Evolutionary conservation across 2,113 vertebrate genomes (phyloP).

Genomic region (Lathamus discolor): DNA sequence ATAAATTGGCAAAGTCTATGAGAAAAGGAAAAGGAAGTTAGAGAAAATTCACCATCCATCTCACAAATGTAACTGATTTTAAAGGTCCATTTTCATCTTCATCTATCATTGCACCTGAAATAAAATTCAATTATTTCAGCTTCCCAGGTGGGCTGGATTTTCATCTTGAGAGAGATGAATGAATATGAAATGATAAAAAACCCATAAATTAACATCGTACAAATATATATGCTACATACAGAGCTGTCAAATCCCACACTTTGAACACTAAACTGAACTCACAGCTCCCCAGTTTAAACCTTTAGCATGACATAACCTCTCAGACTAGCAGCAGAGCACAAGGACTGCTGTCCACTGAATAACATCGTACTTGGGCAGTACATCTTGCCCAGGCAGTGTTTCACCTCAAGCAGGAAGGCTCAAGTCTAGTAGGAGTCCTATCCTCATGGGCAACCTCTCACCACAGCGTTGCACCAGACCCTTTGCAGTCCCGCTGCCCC

Average conservation of each 20-base stretch:
- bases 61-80: neutral
- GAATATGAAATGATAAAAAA: neutral
- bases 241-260: neutral
- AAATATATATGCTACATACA: neutral
- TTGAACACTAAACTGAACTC: neutral
- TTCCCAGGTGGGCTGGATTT: neutral
- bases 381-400: neutral
- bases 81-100: neutral
- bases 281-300: neutral
- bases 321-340: neutral
- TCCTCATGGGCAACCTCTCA: neutral
- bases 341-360: neutral
- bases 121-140: constrained; percentile 1
- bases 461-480: neutral
- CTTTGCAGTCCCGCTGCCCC: accelerated
- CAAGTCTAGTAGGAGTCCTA: neutral
- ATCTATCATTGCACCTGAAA: neutral
- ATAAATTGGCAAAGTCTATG: neutral
- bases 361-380: neutral
- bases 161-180: neutral
- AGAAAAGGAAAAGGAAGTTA: neutral
- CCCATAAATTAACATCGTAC: neutral
- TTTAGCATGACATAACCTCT: neutral
- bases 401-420: neutral
- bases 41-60: neutral